Conservation (phyloP, 2,888 invertebrate species). For the Tetragonisca angustula region DNA sequence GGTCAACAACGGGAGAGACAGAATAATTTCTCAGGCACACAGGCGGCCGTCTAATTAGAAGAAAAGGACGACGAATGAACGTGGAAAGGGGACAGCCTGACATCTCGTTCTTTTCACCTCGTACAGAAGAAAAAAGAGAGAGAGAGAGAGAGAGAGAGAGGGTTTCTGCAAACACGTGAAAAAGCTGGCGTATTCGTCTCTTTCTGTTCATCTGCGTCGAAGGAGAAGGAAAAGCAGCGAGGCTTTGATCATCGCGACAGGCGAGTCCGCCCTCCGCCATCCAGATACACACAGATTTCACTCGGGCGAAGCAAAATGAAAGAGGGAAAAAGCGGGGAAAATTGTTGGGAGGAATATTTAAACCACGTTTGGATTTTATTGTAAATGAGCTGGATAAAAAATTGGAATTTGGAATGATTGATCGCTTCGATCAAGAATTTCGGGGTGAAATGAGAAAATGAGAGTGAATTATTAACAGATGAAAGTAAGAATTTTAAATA, state of each 20-base stretch:
- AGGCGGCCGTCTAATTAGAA: conserved; percentile 37
- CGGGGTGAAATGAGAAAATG: no score
- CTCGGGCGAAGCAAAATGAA: not conserved
- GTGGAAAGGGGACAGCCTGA: not conserved
- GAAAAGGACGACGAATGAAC: not conserved
- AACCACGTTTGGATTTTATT: no score
- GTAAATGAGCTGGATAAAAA: no score
- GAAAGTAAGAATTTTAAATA: no score
- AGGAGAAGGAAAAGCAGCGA: not conserved
- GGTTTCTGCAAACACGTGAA: conserved; percentile 25
- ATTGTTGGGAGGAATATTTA: no score
- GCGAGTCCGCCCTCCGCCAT: not conserved
- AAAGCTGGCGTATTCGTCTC: not conserved
- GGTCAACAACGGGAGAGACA: conserved; percentile 32
- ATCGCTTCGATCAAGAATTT: no score
- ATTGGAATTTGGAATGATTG: no score
- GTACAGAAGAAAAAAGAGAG: not conserved
- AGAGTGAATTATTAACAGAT: no score
- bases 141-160: not conserved
- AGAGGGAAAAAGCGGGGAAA: no score
- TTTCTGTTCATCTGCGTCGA: not conserved
- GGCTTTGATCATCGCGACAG: conserved; percentile 16
- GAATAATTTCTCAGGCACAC: conserved; percentile 49
- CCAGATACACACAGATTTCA: no score
- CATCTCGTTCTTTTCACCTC: conserved; percentile 20